Base-by-base conservation (phyloP, 2,888 invertebrate genomes). In the Meteorus cinctellus region DNA sequence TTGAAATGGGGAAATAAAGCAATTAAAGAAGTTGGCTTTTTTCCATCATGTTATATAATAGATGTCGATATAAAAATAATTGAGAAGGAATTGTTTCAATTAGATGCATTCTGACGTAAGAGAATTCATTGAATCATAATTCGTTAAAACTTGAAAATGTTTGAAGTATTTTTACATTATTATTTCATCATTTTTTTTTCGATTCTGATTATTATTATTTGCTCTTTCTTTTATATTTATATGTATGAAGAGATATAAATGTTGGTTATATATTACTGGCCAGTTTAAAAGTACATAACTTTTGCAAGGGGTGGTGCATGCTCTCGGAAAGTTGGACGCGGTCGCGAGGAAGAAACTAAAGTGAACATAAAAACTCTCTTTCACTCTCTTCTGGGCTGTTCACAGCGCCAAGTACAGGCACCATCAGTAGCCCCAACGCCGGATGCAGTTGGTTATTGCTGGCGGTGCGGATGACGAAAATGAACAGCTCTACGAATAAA, bases 241-340 rank as follows among this genome's bases (percentile, higher is more conserved):
- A 6, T 8, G 24, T 31, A 29, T 24, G n/a, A 62, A 29, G 24
- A 41, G 4, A 24, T 29, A 27, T 19, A 65, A 27, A 14, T 55
- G 27, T 24, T 48, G 27, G 31, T 51, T 51, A 19, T 59, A 24
- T 29, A 71, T 45, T 29, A 4, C 16, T 34, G 41, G 72, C 51
- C 66, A 66, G 48, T 73, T 66, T 66, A 73, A 73, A 73, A 73
- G 41, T 55, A 48, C 55, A 73, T 73, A 73, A 73, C 66, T 73
- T 73, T 51, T 24, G 5, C 12, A 14, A 16, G 27, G 31, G 19
- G 24, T 10, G 65, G n/a, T 10, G 41, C 41, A 24, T 24, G 72
- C 72, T 72, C 65, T 66, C 14, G 51, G 34, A 73, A 73, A 73
- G 72, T 73, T 66, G 34, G 65, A 24, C n/a, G 55, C 66, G 41